phyloP scores from a whole-genome alignment of 2,888 invertebrate genomes.

The Acleris holmiana region DNA sequence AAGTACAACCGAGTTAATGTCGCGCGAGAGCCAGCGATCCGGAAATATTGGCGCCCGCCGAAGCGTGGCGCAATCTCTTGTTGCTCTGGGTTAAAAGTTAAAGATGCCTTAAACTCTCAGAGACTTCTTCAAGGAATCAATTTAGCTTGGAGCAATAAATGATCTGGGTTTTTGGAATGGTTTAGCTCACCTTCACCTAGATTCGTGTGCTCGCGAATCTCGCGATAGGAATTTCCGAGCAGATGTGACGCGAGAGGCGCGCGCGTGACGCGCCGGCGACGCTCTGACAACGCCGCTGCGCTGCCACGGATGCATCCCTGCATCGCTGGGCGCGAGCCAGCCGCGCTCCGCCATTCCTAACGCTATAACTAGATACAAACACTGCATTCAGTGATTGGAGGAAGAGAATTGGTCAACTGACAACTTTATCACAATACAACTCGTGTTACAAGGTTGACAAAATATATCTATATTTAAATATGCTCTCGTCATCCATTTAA shows the following conservation, averaged over 20 bases:
- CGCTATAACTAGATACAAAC: not conserved
- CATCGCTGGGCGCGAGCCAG: slow-evolving; percentile 17
- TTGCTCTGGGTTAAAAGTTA: slow-evolving; percentile 5
- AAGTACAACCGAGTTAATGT: slow-evolving; percentile 55
- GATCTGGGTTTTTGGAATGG: not conserved
- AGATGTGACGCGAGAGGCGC: not conserved
- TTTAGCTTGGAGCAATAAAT: too few species aligned
- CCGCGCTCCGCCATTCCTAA: slow-evolving; percentile 37
- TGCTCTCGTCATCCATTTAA: too few species aligned
- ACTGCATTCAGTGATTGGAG: not conserved
- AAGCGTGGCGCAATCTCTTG: slow-evolving; percentile 21
- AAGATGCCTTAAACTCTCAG: not conserved
- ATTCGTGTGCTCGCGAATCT: not conserved
- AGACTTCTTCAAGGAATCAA: too few species aligned
- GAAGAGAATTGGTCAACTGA: too few species aligned
- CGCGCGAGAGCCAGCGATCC: slow-evolving; percentile 46
- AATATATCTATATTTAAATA: too few species aligned
- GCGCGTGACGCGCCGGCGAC: not conserved
- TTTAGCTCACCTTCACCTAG: not conserved
- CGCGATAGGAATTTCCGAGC: not conserved
- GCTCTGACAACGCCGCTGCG: not conserved
- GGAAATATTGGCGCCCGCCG: slow-evolving; percentile 7
- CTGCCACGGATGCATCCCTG: slow-evolving; percentile 21
- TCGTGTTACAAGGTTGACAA: too few species aligned
- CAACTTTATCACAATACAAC: too few species aligned